Percentiles rank a stretch among this genome's conserved stretches.
Conservation (phyloP, 1,140 invertebrate species). For the Manduca sexta region DNA sequence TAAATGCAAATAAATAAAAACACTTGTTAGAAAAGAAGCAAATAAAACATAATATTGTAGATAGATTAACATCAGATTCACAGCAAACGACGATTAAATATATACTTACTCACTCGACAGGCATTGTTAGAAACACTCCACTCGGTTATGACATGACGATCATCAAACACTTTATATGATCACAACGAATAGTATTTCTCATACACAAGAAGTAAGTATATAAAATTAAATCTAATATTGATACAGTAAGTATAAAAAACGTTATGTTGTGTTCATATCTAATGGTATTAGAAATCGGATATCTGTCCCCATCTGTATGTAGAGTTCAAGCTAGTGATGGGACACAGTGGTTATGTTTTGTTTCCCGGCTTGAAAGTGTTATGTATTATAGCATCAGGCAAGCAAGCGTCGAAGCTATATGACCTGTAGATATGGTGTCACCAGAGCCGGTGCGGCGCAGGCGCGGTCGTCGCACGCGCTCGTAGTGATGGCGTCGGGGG, state of each 20-base stretch:
- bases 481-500: constrained; percentile 88
- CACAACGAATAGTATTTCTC: too few relatives aligned
- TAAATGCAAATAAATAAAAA: too few relatives aligned
- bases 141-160: constrained; percentile 11
- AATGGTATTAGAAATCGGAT: too few relatives aligned
- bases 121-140: constrained; percentile 20
- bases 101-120: constrained; percentile 13
- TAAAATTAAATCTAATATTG: too few relatives aligned
- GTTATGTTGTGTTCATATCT: too few relatives aligned
- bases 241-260: too few relatives aligned
- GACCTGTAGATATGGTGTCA: constrained; percentile 63
- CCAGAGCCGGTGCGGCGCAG: constrained; percentile 51
- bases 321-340: not conserved
- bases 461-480: constrained; percentile 75
- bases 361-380: not conserved
- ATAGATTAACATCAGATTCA: not conserved
- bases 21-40: constrained; percentile 41
- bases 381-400: not conserved
- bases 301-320: not conserved
- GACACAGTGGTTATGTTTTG: not conserved
- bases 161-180: too few relatives aligned
- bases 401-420: not conserved
- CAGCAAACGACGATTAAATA: not conserved
- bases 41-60: constrained; percentile 7
- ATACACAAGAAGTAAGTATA: too few relatives aligned